Evolutionary conservation across 1,140 invertebrate genomes (phyloP).

Genomic region (Pseudomyrmex pallidus): DNA sequence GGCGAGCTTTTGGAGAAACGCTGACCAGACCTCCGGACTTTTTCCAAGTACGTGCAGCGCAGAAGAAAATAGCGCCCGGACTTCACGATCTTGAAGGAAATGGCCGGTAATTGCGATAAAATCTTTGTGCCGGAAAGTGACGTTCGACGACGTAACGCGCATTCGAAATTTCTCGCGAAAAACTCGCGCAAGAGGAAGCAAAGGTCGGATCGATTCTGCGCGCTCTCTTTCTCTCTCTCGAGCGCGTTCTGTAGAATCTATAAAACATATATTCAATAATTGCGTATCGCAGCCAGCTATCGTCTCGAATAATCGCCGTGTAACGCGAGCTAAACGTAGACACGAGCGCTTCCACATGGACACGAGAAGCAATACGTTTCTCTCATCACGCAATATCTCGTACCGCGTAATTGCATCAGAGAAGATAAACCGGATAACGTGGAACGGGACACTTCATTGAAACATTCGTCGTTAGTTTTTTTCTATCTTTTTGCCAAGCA

Average conservation of each 20-base stretch:
- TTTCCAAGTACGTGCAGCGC: constrained; percentile 42
- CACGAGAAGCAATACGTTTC: neutral
- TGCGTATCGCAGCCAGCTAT: neutral
- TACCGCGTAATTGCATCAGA: constrained; percentile 27
- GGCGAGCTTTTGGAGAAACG: constrained; percentile 62
- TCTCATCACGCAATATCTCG: constrained; percentile 19
- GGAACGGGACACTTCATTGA: constrained; percentile 36
- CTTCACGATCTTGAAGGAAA: constrained; percentile 38
- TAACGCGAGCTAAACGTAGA: neutral
- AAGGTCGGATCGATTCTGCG: neutral
- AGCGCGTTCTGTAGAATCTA: too few species aligned
- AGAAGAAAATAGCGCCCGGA: constrained; percentile 4
- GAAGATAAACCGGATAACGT: constrained; percentile 45
- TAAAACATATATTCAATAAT: neutral
- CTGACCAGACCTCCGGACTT: constrained; percentile 47
- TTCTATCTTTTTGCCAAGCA: neutral
- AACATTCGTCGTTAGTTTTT: constrained; percentile 1
- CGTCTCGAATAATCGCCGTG: neutral
- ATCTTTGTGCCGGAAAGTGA: constrained; percentile 20
- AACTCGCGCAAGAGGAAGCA: neutral
- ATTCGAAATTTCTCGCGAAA: constrained; percentile 11
- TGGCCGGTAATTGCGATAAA: constrained; percentile 49
- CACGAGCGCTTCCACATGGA: neutral
- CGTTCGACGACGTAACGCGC: constrained; percentile 5
- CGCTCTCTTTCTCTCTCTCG: too few species aligned